Conservation (phyloP, 2,888 invertebrate genomes). For the Yponomeuta malinellus region DNA sequence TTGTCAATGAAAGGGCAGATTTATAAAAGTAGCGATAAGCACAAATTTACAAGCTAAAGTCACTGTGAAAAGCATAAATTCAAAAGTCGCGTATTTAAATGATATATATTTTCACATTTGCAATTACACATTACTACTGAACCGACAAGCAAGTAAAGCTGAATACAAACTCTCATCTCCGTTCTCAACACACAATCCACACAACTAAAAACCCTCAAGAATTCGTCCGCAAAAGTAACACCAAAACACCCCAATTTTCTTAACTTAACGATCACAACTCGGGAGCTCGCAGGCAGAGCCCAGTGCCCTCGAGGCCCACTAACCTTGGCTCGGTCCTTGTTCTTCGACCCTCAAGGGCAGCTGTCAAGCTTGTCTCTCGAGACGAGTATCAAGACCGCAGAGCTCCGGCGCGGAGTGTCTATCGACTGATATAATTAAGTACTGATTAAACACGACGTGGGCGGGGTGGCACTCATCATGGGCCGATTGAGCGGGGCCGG, state of each 20-base stretch:
- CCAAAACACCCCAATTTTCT: neutral
- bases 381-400: neutral
- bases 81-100: no score
- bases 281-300: neutral
- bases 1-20: no score
- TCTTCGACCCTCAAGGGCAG: neutral
- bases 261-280: neutral
- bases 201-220: no score
- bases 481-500: slow-evolving; percentile 14
- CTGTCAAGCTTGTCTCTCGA: neutral
- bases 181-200: no score
- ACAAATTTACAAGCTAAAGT: no score
- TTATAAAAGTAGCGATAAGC: no score
- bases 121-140: no score
- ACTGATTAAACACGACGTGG: slow-evolving; percentile 38
- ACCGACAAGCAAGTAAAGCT: no score
- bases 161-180: no score
- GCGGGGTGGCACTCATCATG: slow-evolving; percentile 22
- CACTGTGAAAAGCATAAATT: no score
- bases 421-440: slow-evolving; percentile 35
- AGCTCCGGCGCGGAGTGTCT: slow-evolving; percentile 9
- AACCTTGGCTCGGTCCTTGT: neutral
- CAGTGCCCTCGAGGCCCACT: neutral
- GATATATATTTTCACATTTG: no score
- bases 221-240: no score